phyloP scores from a whole-genome alignment of 2,888 invertebrate genomes.

The Gasteruption jaculator region DNA sequence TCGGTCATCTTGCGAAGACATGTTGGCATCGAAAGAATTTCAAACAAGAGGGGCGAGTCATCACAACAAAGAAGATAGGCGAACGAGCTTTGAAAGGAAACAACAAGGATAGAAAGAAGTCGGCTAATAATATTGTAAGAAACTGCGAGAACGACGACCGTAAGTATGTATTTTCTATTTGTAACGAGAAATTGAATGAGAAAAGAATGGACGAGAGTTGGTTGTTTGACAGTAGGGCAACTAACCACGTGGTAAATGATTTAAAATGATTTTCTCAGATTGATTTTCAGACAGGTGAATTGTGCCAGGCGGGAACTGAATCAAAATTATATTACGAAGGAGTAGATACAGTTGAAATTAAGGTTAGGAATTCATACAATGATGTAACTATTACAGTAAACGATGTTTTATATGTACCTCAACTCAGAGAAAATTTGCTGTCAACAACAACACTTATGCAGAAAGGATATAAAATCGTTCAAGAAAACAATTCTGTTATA shows the following conservation, averaged over 20 bases:
- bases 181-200: no score
- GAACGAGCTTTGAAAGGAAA: no score
- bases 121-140: no score
- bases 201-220: no score
- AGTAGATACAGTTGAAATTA: background rate
- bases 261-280: background rate
- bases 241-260: constrained; percentile 1
- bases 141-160: no score
- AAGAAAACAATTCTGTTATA: background rate
- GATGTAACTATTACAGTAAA: background rate
- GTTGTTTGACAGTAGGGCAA: constrained; percentile 1
- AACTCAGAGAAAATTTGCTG: background rate
- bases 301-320: background rate
- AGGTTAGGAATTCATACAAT: background rate
- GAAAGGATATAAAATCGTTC: background rate
- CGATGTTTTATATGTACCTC: background rate
- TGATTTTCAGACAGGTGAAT: background rate
- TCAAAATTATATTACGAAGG: constrained; percentile 2
- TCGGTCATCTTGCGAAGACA: background rate
- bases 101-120: background rate
- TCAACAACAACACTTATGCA: background rate
- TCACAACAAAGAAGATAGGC: no score
- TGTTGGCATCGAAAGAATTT: constrained; percentile 3
- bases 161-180: no score
- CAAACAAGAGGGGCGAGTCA: no score